Percentiles rank a stretch among this genome's conserved stretches.
These are phyloP conservation scores for Agrochola macilenta DNA, from an alignment of 2,888 invertebrate genomes.

Conservation along the genomic window DNA sequence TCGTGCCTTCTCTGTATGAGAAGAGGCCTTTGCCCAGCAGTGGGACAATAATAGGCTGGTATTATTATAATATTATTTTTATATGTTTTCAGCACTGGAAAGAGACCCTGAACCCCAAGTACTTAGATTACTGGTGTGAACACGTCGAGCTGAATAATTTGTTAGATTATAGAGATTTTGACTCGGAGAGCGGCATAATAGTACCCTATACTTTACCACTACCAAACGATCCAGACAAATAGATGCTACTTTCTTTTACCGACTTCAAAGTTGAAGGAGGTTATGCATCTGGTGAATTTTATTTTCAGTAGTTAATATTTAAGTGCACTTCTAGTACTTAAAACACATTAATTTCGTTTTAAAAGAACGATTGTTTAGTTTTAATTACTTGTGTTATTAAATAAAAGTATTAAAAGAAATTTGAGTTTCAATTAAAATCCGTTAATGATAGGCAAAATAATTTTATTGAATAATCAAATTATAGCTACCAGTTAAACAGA, in stretches of 20 bases:
- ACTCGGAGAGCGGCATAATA: conserved; percentile 77
- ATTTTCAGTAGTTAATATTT: conserved; percentile 9
- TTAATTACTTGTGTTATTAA: conserved; percentile 9
- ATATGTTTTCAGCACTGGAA: conserved; percentile 88
- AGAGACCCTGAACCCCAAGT: conserved; percentile 81
- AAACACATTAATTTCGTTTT: conserved; percentile 12
- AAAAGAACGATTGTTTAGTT: conserved; percentile 5
- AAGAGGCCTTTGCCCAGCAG: too few relatives aligned
- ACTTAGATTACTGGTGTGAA: conserved; percentile 87
- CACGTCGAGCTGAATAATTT: conserved; percentile 81
- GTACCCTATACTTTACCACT: conserved; percentile 87
- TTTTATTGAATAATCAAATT: conserved; percentile 51
- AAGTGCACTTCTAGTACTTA: neutral
- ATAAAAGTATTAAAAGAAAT: conserved; percentile 5
- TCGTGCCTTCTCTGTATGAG: too few relatives aligned
- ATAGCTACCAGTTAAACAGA: conserved; percentile 48
- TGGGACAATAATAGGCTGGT: too few relatives aligned
- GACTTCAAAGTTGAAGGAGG: neutral
- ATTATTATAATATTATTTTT: neutral
- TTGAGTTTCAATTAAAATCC: conserved; percentile 54
- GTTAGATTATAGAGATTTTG: conserved; percentile 85
- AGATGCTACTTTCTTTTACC: neutral
- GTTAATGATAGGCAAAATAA: conserved; percentile 44
- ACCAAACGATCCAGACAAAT: conserved; percentile 74
- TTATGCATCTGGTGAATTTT: neutral